Evolutionary conservation across 2,888 invertebrate genomes (phyloP), one percentile per base, ranked within the genome.

Genomic region (Cryptophagus acutangulus): DNA sequence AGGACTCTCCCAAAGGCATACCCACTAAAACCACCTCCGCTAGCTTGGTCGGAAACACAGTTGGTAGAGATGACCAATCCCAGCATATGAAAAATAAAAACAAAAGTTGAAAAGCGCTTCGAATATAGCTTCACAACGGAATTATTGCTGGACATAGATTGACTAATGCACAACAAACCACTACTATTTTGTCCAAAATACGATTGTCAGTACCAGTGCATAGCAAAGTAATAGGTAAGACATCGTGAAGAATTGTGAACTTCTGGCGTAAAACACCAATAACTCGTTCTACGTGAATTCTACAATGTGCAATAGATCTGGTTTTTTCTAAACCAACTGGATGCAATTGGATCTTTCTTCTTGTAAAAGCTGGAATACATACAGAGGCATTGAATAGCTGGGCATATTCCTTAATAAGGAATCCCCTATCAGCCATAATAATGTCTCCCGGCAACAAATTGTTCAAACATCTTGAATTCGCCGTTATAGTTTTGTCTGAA

Each of bases 161-260:
- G 14, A 43, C 10, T 24, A 48, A 42, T 20, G 38, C 40, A 38
- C 40, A 40, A 37, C 42, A 48, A 48, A 48, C 48, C 18, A 10
- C 15, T 17, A 47, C 41, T 24, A 45, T 45, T 41, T 47, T 26
- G 33, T 45, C 45, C 17, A 45, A 26, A 16, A 43, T 30, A 30
- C 24, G 10, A 4, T 34, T 10, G 2, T 37, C 18, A 16, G 14
- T 15, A 28, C 35, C 24, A 18, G 16, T 36, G 12, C 18, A 29
- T 17, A 42, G 5, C 38, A 42, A 38, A 9, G 12, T 37, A 2
- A 39, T 36, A 16, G 40, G 43, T 15, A 39, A 14, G n/a, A n/a
- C n/a, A n/a, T n/a, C n/a, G 13, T 36, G 31, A n/a, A 37, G 17
- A 30, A 43, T 43, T 6, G 8, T n/a, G 35, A 38, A 46, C 35